Percentiles rank a stretch among this genome's conserved stretches.
These are phyloP conservation scores for Drosophila equinoxialis DNA, from an alignment of 1,140 invertebrate genomes.

Conservation along the genomic window DNA sequence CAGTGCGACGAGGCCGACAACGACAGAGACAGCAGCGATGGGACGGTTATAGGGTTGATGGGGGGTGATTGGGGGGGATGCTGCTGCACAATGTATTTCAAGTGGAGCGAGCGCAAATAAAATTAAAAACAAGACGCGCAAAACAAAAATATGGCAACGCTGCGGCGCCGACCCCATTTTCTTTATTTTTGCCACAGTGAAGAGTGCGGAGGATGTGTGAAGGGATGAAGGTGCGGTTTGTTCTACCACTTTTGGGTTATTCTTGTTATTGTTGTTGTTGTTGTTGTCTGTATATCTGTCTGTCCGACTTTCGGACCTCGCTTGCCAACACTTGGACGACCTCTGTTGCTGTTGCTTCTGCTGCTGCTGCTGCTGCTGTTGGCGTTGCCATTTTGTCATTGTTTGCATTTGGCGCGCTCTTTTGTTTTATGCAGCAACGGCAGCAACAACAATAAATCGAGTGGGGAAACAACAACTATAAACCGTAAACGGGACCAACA, in stretches of 20 bases:
- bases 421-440: slow-evolving; percentile 52
- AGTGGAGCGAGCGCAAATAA: slow-evolving; percentile 77
- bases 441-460: slow-evolving; percentile 25
- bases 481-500: slow-evolving; percentile 8
- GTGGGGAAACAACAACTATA: slow-evolving; percentile 18
- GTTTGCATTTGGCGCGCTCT: slow-evolving; percentile 75
- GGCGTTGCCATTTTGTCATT: slow-evolving; percentile 75
- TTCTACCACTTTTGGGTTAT: slow-evolving; percentile 67
- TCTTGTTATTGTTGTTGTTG: slow-evolving; percentile 23
- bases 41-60: neutral
- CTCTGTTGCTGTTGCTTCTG: slow-evolving; percentile 39
- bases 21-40: slow-evolving; percentile 11
- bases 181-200: neutral
- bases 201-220: neutral
- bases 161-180: slow-evolving; percentile 77
- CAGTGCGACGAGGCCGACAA: slow-evolving; percentile 13
- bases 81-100: slow-evolving; percentile 73
- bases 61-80: too few species aligned
- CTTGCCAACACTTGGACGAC: slow-evolving; percentile 69
- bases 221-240: slow-evolving; percentile 34
- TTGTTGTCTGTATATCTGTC: slow-evolving; percentile 23
- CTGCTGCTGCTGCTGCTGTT: slow-evolving; percentile 47
- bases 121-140: slow-evolving; percentile 66
- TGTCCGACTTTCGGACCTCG: slow-evolving; percentile 33
- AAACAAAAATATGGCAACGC: slow-evolving; percentile 64